phyloP scores from a whole-genome alignment of 2,113 vertebrate genomes.

The Larimichthys polyactis region DNA sequence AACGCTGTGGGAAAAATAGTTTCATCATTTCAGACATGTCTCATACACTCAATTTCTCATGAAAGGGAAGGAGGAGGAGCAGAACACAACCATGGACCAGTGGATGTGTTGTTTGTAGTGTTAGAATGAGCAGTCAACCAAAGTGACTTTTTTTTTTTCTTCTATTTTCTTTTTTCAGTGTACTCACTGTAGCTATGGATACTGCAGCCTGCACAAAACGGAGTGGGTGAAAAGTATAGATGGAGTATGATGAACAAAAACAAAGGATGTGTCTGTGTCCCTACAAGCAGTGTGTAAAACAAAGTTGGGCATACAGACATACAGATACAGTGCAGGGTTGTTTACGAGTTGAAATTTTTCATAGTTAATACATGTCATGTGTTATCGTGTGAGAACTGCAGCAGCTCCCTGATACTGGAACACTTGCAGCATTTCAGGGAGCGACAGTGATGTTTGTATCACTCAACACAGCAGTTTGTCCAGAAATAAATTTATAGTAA shows the following conservation, averaged over 20 bases:
- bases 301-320: fast-evolving
- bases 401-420: slow-evolving; percentile 2
- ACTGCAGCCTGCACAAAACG: not conserved
- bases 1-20: not conserved
- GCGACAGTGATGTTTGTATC: not conserved
- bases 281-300: not conserved
- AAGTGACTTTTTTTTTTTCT: not conserved
- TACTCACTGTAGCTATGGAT: not conserved
- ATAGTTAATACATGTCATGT: slow-evolving; percentile 72
- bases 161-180: not conserved
- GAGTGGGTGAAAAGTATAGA: no score
- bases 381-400: slow-evolving; percentile 68
- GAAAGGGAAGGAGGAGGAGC: not conserved
- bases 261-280: not conserved
- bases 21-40: not conserved
- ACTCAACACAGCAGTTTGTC: not conserved
- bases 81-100: not conserved
- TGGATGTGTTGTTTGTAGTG: slow-evolving; percentile 9
- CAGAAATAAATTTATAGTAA: not conserved
- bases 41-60: not conserved
- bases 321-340: not conserved
- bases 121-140: not conserved
- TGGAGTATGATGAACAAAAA: not conserved
- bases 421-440: not conserved
- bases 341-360: slow-evolving; percentile 19